Evolutionary conservation across 2,113 vertebrate genomes (phyloP).

Genomic region (Indri indri): DNA sequence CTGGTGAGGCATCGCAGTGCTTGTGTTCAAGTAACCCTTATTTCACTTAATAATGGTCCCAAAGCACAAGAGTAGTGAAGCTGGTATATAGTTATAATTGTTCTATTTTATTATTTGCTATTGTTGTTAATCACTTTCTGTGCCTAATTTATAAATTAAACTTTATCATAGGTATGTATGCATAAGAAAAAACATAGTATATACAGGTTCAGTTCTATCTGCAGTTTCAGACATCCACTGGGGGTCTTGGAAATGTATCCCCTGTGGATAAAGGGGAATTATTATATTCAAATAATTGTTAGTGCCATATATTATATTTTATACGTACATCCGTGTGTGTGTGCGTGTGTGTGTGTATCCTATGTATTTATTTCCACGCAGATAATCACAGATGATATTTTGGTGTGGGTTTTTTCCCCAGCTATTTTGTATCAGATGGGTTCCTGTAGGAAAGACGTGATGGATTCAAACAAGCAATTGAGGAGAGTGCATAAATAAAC

Average conservation of each 20-base stretch:
- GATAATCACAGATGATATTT: background rate
- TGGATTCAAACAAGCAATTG: background rate
- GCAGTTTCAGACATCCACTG: background rate
- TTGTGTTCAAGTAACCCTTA: background rate
- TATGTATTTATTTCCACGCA: background rate
- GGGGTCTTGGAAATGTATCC: background rate
- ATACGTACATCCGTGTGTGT: background rate
- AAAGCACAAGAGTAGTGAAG: background rate
- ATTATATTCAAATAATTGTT: background rate
- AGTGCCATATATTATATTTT: background rate
- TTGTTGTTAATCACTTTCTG: background rate
- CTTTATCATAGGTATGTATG: background rate
- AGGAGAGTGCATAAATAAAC: background rate
- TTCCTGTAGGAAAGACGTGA: background rate
- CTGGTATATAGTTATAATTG: background rate
- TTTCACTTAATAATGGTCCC: background rate
- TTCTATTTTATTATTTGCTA: background rate
- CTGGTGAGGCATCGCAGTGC: fast-evolving
- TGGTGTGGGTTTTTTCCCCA: background rate
- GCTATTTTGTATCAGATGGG: background rate
- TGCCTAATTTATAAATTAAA: background rate
- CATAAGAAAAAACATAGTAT: background rate
- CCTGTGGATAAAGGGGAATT: background rate
- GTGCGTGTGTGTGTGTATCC: background rate
- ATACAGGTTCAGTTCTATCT: background rate